A percentile compares a stretch with the other conserved stretches of the same genome.
These are phyloP conservation scores for Distichodus sexfasciatus DNA, from an alignment of 2,797 vertebrate genomes.

Conservation along the genomic window DNA sequence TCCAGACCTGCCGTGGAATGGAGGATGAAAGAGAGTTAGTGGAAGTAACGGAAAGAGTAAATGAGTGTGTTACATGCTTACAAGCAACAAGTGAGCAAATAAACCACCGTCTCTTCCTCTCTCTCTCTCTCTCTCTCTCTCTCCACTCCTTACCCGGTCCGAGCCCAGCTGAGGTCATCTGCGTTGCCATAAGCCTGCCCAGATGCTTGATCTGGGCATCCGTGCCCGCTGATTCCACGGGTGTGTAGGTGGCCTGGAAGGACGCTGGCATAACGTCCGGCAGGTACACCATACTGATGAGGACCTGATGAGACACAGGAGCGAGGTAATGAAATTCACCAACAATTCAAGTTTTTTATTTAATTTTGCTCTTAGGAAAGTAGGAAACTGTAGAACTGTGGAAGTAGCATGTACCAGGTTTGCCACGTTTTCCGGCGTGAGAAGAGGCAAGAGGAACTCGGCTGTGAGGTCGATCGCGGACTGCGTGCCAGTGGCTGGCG, in stretches of 20 bases:
- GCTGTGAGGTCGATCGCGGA: conserved; percentile 92
- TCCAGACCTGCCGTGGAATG: conserved; percentile 76
- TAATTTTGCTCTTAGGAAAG: too few relatives aligned
- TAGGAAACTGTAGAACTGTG: background rate
- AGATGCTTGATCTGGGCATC: conserved; percentile 94
- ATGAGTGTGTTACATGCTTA: too few relatives aligned
- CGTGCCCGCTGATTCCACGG: conserved; percentile 92
- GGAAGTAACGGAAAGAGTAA: too few relatives aligned
- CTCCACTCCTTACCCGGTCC: conserved; percentile 78
- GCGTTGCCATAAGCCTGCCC: conserved; percentile 89
- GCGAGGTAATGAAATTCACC: too few relatives aligned
- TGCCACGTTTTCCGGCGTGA: conserved; percentile 88
- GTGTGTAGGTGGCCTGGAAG: conserved; percentile 95
- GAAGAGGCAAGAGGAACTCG: conserved; percentile 86
- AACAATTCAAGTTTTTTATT: too few relatives aligned
- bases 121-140: too few relatives aligned
- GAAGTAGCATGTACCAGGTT: conserved; percentile 79
- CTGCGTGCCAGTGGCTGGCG: conserved; percentile 67
- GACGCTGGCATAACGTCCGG: conserved; percentile 94
- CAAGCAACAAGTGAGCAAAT: too few relatives aligned
- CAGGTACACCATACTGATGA: conserved; percentile 97
- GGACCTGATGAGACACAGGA: too few relatives aligned
- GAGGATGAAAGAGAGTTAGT: background rate
- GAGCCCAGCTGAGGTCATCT: conserved; percentile 88
- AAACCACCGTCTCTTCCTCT: too few relatives aligned